phyloP scores from a whole-genome alignment of 2,113 vertebrate genomes.

The Muntiacus reevesi region DNA sequence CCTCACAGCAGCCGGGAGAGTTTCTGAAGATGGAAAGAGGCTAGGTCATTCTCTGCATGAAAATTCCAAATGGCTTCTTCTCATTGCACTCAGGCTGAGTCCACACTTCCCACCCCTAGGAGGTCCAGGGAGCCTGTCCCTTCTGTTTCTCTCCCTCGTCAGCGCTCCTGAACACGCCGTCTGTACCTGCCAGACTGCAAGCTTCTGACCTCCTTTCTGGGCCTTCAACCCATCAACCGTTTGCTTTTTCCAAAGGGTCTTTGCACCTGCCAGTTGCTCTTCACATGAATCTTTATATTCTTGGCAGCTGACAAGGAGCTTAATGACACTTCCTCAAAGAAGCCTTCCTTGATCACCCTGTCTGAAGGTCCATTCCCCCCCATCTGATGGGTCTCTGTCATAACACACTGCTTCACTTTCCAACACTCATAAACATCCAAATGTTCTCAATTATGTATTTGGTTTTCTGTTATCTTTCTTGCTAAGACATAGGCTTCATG shows the following conservation, averaged over 20 bases:
- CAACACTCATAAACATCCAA: neutral
- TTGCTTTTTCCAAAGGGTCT: neutral
- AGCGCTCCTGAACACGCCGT: neutral
- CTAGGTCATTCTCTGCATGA: neutral
- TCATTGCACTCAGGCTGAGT: too few relatives aligned
- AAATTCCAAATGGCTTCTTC: neutral
- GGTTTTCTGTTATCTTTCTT: neutral
- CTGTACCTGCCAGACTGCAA: too few relatives aligned
- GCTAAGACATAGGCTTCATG: neutral
- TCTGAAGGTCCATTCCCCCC: neutral
- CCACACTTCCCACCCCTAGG: neutral
- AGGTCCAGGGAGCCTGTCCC: accelerated
- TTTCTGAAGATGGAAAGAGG: neutral
- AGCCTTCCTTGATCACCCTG: neutral
- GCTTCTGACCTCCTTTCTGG: neutral
- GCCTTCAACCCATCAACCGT: neutral
- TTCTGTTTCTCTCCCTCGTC: neutral
- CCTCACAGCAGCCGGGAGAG: neutral
- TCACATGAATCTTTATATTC: neutral
- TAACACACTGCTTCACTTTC: neutral
- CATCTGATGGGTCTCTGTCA: neutral
- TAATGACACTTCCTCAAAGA: neutral
- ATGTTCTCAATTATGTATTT: neutral
- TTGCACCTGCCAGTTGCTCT: neutral
- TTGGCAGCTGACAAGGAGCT: neutral